phyloP scores from a whole-genome alignment of 2,888 invertebrate species.

The Clepsis dumicolana region DNA sequence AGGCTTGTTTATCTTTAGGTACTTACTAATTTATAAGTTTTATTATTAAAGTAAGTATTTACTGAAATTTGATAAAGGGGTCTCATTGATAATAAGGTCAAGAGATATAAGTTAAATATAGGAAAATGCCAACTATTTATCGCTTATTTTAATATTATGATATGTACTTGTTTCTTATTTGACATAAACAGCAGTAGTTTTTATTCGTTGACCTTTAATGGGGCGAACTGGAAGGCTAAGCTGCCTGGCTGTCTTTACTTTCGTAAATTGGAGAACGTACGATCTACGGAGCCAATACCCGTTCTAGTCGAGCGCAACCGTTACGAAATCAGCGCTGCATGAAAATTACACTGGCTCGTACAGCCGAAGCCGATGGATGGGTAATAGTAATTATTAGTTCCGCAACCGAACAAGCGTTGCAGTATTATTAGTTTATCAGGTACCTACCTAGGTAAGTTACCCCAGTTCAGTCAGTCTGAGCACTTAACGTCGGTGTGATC shows the following conservation, averaged over 20 bases:
- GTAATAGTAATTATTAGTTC: conserved; percentile 45
- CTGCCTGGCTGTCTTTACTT: conserved; percentile 43
- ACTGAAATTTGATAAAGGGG: conserved; percentile 77
- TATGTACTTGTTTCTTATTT: no score
- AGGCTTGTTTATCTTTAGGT: conserved; percentile 66
- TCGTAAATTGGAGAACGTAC: conserved; percentile 62
- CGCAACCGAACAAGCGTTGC: conserved; percentile 31
- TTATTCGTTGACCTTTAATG: conserved; percentile 37
- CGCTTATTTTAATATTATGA: conserved; percentile 14
- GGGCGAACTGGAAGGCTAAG: conserved; percentile 33
- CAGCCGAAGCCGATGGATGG: conserved; percentile 47
- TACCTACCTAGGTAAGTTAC: not conserved
- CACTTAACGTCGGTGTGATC: not conserved
- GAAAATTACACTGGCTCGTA: conserved; percentile 71
- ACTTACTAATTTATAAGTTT: conserved; percentile 53
- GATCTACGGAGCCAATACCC: conserved; percentile 77
- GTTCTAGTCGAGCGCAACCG: conserved; percentile 84
- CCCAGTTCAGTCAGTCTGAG: not conserved
- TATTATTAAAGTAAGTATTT: conserved; percentile 41
- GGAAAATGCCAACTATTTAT: conserved; percentile 66
- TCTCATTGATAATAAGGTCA: conserved; percentile 80
- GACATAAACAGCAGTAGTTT: conserved; percentile 9
- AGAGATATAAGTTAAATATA: conserved; percentile 76
- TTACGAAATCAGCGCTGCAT: conserved; percentile 84
- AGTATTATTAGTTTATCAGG: not conserved